A percentile compares a stretch with the other conserved stretches of the same genome.
These are phyloP conservation scores for Volucella inanis DNA, from an alignment of 2,888 invertebrate species.

Conservation along the genomic window DNA sequence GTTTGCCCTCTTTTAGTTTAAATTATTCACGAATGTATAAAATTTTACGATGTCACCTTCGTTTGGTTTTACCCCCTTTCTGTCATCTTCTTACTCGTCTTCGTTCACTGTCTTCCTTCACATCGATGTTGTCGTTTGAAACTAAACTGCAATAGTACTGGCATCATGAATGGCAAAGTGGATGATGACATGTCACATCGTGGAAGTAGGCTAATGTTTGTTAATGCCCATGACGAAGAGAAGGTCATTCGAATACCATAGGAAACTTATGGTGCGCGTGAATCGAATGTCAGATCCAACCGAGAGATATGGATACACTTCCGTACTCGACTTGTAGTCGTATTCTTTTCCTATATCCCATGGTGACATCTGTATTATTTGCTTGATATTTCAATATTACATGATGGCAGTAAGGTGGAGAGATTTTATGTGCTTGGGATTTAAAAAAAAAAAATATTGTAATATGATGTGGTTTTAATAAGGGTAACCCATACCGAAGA, in stretches of 20 bases:
- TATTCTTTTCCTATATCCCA: constrained; percentile 13
- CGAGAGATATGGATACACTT: constrained; percentile 3
- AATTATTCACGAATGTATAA: constrained; percentile 57
- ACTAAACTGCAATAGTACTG: constrained; percentile 33
- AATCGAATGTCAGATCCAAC: constrained; percentile 37
- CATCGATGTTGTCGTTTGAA: neutral
- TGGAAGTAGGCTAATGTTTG: constrained; percentile 44
- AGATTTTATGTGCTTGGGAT: constrained; percentile 33
- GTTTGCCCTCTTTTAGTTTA: constrained; percentile 24
- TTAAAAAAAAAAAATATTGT: constrained; percentile 21
- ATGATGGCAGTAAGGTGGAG: neutral
- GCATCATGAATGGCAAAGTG: constrained; percentile 47
- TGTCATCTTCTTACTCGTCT: neutral
- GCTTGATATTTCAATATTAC: constrained; percentile 49
- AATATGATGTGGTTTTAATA: constrained; percentile 48
- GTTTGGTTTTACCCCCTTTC: neutral
- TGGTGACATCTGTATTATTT: constrained; percentile 45
- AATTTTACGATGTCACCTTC: constrained; percentile 48
- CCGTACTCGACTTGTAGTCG: neutral
- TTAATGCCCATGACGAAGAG: constrained; percentile 32
- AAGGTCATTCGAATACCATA: constrained; percentile 45
- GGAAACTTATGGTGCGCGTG: constrained; percentile 38
- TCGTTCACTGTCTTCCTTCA: too few relatives aligned
- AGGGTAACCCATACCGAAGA: constrained; percentile 36
- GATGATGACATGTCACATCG: constrained; percentile 47